phyloP scores from a whole-genome alignment of 2,113 vertebrate genomes.

The Chrysemys picta region DNA sequence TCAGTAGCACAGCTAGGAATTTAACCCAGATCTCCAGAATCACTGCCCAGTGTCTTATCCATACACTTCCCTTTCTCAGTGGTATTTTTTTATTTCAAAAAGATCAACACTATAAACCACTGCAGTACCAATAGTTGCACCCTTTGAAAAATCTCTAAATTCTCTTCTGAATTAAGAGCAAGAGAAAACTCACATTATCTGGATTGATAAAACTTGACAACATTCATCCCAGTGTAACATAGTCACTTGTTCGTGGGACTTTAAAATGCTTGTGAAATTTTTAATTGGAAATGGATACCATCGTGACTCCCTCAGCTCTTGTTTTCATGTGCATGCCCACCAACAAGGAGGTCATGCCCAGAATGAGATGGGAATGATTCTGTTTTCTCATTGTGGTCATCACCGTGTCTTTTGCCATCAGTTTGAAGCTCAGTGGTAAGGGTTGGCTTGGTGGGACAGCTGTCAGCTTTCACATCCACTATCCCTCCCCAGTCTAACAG shows the following conservation, averaged over 20 bases:
- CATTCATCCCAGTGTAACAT: conserved; percentile 3
- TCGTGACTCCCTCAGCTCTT: neutral
- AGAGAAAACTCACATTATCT: conserved; percentile 26
- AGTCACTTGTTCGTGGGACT: conserved; percentile 36
- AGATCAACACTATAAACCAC: neutral
- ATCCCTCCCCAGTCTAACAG: neutral
- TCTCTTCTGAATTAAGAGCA: conserved; percentile 24
- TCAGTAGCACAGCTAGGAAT: neutral
- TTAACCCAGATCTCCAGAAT: neutral
- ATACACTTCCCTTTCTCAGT: neutral
- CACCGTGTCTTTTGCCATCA: neutral
- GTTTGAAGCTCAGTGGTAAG: neutral
- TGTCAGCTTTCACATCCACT: neutral
- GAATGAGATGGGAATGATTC: neutral
- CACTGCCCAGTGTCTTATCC: neutral
- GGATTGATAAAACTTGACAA: conserved; percentile 47
- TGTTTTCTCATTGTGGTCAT: neutral
- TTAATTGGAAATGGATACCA: neutral
- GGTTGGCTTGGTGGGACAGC: neutral
- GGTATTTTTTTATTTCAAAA: neutral
- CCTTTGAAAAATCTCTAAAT: conserved; percentile 21
- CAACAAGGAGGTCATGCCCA: neutral
- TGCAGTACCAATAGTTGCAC: neutral
- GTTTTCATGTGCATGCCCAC: accelerated
- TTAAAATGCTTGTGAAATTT: conserved; percentile 38